Evolutionary conservation across 2,797 vertebrate genomes (phyloP).

Genomic region (Hippopotamyrus pictus): DNA sequence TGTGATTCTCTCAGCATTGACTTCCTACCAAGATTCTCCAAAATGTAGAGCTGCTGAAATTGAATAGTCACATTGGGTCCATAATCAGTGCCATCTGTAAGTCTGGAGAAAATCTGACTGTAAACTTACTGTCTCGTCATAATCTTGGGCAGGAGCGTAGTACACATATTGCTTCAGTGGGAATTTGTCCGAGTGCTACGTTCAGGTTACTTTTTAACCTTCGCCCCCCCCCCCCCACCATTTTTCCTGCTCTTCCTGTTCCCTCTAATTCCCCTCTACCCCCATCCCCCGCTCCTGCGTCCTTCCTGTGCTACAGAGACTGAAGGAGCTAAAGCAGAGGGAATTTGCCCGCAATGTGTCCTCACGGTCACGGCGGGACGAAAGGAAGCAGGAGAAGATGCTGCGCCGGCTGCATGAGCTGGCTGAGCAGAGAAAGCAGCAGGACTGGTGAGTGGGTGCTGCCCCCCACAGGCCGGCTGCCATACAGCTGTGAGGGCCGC

Average conservation of each 20-base stretch:
- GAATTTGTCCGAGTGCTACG: not conserved
- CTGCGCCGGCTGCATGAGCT: conserved; percentile 85
- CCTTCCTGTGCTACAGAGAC: conserved; percentile 63
- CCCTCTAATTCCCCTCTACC: not conserved
- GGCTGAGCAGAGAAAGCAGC: conserved; percentile 87
- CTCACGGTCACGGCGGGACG: conserved; percentile 86
- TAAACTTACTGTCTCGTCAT: not conserved
- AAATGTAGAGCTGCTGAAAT: not conserved
- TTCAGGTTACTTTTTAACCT: not conserved
- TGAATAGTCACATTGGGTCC: not conserved
- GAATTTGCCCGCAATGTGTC: conserved; percentile 96
- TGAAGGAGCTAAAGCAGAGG: conserved; percentile 96
- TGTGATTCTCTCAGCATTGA: not conserved
- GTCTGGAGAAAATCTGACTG: conserved; percentile 8
- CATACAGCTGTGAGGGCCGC: not conserved
- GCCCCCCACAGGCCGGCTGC: conserved; percentile 2
- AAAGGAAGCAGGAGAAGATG: conserved; percentile 91
- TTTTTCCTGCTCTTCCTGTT: not conserved
- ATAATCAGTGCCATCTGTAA: not conserved
- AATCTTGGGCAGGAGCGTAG: not conserved
- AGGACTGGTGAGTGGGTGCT: conserved; percentile 68
- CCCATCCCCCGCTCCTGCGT: not conserved
- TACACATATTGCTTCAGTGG: not conserved
- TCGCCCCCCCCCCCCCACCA: not conserved
- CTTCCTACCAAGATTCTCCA: not conserved